phyloP scores from a whole-genome alignment of 2,113 vertebrate genomes.

The Clarias gariepinus region DNA sequence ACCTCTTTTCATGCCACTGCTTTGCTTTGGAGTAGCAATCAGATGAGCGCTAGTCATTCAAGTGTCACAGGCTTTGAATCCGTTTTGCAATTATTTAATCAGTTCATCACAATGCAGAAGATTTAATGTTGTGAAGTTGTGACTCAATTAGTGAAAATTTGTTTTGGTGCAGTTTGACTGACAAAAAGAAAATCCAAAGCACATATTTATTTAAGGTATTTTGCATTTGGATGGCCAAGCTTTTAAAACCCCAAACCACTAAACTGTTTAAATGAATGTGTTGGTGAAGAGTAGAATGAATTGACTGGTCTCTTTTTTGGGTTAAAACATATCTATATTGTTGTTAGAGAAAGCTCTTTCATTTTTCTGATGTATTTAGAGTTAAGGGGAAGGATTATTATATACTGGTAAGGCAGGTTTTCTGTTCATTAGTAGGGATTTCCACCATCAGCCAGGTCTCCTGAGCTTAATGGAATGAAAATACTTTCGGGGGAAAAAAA shows the following conservation, averaged over 20 bases:
- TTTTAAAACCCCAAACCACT: background rate
- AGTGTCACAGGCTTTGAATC: conserved; percentile 9
- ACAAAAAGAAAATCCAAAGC: background rate
- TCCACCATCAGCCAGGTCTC: too few species aligned
- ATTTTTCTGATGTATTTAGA: background rate
- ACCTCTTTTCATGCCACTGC: background rate
- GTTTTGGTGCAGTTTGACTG: background rate
- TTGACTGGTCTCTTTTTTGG: background rate
- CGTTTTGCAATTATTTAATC: conserved; percentile 21
- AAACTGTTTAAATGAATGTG: background rate
- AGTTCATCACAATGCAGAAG: conserved; percentile 3
- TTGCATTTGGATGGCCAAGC: background rate
- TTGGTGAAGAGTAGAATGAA: background rate
- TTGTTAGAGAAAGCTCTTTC: background rate
- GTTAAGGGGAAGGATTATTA: background rate
- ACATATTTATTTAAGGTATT: background rate
- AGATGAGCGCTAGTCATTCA: conserved; percentile 11
- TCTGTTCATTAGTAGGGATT: background rate
- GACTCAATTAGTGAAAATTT: background rate
- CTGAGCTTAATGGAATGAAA: too few species aligned
- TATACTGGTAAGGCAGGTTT: background rate
- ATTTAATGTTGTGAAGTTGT: background rate
- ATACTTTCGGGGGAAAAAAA: too few species aligned
- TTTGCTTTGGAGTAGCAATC: conserved; percentile 8
- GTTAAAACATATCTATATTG: background rate